Percentiles rank a stretch among this genome's conserved stretches.
These are phyloP conservation scores for Phyllotis vaccarum DNA, from an alignment of 2,797 vertebrate genomes.

Conservation along the genomic window DNA sequence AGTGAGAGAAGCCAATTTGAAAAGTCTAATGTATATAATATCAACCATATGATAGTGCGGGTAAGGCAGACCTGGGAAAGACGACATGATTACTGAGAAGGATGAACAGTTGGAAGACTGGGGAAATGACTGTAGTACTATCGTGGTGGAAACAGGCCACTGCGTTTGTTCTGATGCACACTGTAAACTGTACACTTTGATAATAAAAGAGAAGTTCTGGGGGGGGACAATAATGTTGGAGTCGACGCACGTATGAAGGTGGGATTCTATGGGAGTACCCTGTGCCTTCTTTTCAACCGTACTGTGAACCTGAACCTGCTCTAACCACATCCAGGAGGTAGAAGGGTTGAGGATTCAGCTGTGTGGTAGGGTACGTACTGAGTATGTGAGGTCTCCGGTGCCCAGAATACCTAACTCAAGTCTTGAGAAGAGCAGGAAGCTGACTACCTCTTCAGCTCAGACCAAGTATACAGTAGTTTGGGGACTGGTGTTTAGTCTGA, in stretches of 20 bases:
- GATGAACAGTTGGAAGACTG: background rate
- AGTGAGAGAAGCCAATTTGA: background rate
- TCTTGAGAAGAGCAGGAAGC: background rate
- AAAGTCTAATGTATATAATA: background rate
- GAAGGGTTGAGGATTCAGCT: background rate
- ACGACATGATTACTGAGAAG: background rate
- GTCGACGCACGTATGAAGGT: background rate
- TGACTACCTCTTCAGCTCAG: background rate
- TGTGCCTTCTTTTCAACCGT: background rate
- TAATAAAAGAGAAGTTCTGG: background rate
- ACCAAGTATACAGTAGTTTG: background rate
- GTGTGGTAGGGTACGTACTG: background rate
- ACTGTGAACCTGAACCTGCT: background rate
- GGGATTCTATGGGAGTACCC: background rate
- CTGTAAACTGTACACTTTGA: no score
- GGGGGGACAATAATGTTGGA: background rate
- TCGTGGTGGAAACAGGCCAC: background rate
- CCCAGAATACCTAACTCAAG: background rate
- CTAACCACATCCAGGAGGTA: background rate
- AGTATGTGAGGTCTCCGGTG: background rate
- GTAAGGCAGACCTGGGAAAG: background rate
- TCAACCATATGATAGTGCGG: background rate
- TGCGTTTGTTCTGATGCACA: background rate
- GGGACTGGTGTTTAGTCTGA: background rate
- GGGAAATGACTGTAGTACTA: background rate